Conservation (phyloP, 2,797 vertebrate genomes). For the Platyrinchus mystaceus region DNA sequence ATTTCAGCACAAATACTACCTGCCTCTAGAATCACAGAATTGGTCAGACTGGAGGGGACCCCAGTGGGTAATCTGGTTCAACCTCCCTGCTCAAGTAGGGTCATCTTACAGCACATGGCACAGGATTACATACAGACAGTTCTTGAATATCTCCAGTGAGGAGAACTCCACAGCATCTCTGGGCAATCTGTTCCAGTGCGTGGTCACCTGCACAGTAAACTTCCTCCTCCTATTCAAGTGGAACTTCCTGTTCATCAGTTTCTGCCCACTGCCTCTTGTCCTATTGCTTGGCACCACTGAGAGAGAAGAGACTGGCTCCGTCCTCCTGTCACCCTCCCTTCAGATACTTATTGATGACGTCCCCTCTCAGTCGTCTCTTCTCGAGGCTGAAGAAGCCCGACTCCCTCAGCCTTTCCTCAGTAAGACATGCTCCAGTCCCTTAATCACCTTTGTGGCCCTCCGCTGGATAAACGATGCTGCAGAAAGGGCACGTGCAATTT, state of each 20-base stretch:
- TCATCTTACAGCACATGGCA: background rate
- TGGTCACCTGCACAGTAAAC: background rate
- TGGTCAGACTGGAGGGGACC: background rate
- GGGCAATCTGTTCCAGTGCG: background rate
- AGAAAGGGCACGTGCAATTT: background rate
- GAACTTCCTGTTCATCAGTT: background rate
- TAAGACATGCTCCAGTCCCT: background rate
- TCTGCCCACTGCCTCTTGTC: background rate
- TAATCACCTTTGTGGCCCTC: background rate
- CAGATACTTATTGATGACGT: background rate
- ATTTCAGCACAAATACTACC: background rate
- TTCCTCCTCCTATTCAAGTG: background rate
- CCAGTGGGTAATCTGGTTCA: background rate
- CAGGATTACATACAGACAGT: background rate
- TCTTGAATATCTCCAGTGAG: background rate
- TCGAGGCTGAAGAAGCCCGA: background rate
- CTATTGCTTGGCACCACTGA: accelerated
- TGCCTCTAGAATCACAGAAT: background rate
- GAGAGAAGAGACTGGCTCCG: background rate
- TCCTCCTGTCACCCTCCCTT: background rate
- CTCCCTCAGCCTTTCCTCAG: background rate
- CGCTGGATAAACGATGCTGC: accelerated
- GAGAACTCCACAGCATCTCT: background rate
- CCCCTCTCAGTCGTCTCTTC: too few species aligned
- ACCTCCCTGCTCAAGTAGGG: background rate